Conservation (phyloP, 2,113 vertebrate species). For the Protobothrops flavoviridis region DNA sequence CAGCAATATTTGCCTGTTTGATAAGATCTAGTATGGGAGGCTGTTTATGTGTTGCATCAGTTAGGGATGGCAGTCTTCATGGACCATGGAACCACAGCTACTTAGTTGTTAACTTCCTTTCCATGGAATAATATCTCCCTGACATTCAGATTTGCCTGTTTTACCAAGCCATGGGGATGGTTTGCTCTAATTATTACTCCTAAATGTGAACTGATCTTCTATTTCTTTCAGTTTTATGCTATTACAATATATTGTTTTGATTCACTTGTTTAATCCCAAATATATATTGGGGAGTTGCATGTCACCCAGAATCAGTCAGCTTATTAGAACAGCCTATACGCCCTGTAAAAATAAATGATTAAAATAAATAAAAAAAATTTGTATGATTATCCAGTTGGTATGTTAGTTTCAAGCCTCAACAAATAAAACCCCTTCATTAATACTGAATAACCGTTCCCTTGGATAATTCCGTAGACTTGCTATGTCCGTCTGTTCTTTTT, state of each 20-base stretch:
- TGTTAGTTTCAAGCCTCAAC: background rate
- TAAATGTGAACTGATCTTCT: background rate
- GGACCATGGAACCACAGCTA: background rate
- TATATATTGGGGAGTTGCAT: background rate
- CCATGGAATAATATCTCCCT: background rate
- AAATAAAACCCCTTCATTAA: background rate
- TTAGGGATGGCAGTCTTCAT: background rate
- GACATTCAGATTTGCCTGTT: background rate
- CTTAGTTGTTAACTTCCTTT: background rate
- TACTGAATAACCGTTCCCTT: background rate
- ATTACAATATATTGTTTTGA: background rate
- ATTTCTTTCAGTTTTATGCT: background rate
- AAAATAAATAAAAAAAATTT: background rate
- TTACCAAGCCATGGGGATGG: background rate
- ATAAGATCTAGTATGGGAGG: background rate
- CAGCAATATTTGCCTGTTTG: background rate
- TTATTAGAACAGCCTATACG: background rate
- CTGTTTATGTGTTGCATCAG: background rate
- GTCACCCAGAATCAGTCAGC: background rate
- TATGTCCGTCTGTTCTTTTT: background rate
- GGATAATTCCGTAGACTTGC: background rate
- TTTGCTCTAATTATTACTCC: background rate
- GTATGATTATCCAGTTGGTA: background rate
- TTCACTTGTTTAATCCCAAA: background rate
- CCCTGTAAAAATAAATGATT: background rate